These are phyloP conservation scores for Eupithecia tripunctaria DNA, from an alignment of 2,888 invertebrate genomes.

Conservation along the genomic window DNA sequence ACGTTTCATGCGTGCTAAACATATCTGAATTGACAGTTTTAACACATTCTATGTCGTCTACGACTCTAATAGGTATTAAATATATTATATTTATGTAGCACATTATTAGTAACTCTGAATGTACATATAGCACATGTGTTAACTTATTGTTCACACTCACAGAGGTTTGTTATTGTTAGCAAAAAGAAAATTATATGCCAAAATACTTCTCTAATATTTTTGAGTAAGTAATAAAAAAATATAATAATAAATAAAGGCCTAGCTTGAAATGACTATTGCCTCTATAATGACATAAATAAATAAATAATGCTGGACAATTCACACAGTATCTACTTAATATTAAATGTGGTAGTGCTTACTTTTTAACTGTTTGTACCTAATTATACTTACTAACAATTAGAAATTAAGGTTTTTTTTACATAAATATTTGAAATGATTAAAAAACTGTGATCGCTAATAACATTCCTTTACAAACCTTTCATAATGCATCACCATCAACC, in stretches of 20 bases:
- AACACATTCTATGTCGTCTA: constrained; percentile 22
- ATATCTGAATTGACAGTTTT: constrained; percentile 21
- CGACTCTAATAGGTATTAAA: background rate
- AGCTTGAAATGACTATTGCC: background rate
- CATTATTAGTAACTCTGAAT: background rate
- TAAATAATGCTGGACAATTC: no score
- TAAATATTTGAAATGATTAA: no score
- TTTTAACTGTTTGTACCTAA: no score
- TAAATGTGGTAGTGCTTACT: no score
- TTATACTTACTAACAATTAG: no score
- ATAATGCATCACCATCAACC: no score
- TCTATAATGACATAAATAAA: background rate
- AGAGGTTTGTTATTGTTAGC: background rate
- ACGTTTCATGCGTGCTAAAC: constrained; percentile 26
- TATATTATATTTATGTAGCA: background rate
- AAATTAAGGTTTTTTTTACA: no score
- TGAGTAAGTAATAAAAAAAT: no score
- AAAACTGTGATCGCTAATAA: no score
- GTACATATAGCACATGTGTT: background rate
- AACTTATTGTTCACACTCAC: background rate
- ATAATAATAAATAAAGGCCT: no score
- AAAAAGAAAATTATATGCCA: background rate
- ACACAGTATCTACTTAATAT: no score
- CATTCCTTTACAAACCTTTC: no score
- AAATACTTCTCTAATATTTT: background rate